Evolutionary conservation across 2,113 vertebrate genomes (phyloP).

Genomic region (Psittacula cyanocephala): DNA sequence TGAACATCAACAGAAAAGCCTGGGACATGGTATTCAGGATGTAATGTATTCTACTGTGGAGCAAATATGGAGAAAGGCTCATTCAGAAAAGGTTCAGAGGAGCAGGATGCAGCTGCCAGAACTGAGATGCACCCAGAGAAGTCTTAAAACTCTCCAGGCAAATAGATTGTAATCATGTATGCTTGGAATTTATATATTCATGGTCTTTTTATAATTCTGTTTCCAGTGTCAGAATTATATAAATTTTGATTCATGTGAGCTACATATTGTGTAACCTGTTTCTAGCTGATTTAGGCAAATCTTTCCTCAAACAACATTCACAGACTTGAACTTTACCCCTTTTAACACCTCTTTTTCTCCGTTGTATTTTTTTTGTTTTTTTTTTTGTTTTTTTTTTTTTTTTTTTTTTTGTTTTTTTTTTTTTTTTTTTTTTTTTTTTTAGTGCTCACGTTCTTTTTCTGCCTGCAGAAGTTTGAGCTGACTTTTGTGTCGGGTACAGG

Average conservation of each 20-base stretch:
- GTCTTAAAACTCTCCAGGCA: background rate
- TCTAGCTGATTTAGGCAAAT: background rate
- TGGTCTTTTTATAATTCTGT: background rate
- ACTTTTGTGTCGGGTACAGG: background rate
- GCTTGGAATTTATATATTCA: background rate
- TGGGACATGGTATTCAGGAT: background rate
- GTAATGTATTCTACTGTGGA: background rate
- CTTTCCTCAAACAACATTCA: background rate
- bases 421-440: background rate
- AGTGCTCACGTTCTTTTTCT: background rate
- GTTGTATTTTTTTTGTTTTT: background rate
- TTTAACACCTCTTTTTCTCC: background rate
- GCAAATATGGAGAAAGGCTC: fast-evolving
- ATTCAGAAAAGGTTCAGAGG: background rate
- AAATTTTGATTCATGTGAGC: background rate
- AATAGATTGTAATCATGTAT: background rate
- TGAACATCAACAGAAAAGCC: background rate
- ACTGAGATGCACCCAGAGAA: background rate
- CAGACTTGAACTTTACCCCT: background rate
- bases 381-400: background rate
- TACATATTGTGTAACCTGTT: background rate
- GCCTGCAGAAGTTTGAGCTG: background rate
- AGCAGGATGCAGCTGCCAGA: background rate
- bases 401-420: background rate
- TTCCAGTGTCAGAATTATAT: background rate